Percentiles rank a stretch among this genome's conserved stretches.
These are phyloP conservation scores for Monopterus albus DNA, from an alignment of 2,113 vertebrate genomes.

Conservation along the genomic window DNA sequence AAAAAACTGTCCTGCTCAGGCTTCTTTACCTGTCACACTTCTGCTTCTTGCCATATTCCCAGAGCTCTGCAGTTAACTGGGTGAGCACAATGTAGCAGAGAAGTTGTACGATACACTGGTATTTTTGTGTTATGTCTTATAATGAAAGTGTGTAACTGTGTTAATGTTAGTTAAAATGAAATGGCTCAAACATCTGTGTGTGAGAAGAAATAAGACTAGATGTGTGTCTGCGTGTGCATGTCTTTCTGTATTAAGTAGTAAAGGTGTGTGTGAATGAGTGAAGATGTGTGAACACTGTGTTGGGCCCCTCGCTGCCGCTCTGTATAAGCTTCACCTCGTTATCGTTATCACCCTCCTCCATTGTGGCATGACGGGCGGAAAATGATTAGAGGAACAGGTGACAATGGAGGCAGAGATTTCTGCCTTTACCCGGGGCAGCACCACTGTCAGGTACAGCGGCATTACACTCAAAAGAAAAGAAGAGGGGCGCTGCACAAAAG, in stretches of 20 bases:
- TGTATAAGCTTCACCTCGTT: slow-evolving; percentile 80
- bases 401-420: slow-evolving; percentile 81
- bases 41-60: no score
- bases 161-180: slow-evolving; percentile 22
- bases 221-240: slow-evolving; percentile 7
- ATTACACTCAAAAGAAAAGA: slow-evolving; percentile 72
- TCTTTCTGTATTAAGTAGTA: slow-evolving; percentile 32
- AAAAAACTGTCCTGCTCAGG: no score
- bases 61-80: no score
- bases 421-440: slow-evolving; percentile 71
- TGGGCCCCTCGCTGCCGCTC: slow-evolving; percentile 49
- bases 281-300: slow-evolving; percentile 70
- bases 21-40: no score
- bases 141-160: slow-evolving; percentile 2
- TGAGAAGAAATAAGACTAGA: slow-evolving; percentile 24
- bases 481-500: slow-evolving; percentile 70
- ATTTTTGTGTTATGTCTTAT: slow-evolving; percentile 12
- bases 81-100: no score
- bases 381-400: slow-evolving; percentile 84
- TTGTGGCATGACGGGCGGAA: slow-evolving; percentile 75
- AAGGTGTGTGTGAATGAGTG: slow-evolving; percentile 40
- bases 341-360: slow-evolving; percentile 77
- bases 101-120: not conserved
- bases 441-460: slow-evolving; percentile 75
- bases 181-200: slow-evolving; percentile 17